Evolutionary conservation across 1,140 invertebrate genomes (phyloP), one percentile per base, ranked within the genome.

Genomic region (Caerostris darwini): DNA sequence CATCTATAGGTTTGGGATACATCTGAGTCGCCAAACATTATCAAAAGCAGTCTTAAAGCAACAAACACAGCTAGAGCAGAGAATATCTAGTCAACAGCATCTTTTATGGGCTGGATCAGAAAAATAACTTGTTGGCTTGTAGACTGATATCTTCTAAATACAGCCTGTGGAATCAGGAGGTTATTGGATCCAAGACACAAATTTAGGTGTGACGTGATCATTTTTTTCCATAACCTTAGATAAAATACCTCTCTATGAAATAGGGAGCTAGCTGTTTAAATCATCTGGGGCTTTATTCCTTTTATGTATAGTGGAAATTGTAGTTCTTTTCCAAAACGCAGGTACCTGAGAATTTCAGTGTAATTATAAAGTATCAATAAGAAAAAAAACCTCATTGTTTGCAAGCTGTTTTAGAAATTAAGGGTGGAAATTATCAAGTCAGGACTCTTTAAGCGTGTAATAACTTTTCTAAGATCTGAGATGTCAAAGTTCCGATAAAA

Each of bases 1-100:
- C 3, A 5, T 57, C 2, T 54, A 8, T 0, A 92, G 19, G 53
- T 92, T 92, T 54, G 0, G 3, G 10, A 92, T 50, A 92, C 14
- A 5, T 34, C 8, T 19, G 3, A 77, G 0, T 64, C 77, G 50
- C 58, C 90, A 92, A 8, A 92, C 77, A 0, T 3, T 82, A 56
- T 64, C 77, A 19, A 92, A 92, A 64, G 90, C 90, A 54, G 77
- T 10, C 50, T 92, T 34, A 64, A 92, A 64, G 58, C 90, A 58
- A 64, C 90, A 53, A 92, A 92, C n/a, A 92, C 90, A 53, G 90
- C 81, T 19, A 83, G 5, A 1, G 12, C 0, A 64, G 19, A 61
- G 5, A 4, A 12, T 5, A 7, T 12, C 3, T 54, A 77, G 8
- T 92, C n/a, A 14, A 92, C 50, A 10, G n/a, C 56, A 92, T 92